Percentiles rank a stretch among this genome's conserved stretches.
Evolutionary conservation across 2,113 vertebrate species (phyloP).

Genomic region (Spermophilus dauricus): DNA sequence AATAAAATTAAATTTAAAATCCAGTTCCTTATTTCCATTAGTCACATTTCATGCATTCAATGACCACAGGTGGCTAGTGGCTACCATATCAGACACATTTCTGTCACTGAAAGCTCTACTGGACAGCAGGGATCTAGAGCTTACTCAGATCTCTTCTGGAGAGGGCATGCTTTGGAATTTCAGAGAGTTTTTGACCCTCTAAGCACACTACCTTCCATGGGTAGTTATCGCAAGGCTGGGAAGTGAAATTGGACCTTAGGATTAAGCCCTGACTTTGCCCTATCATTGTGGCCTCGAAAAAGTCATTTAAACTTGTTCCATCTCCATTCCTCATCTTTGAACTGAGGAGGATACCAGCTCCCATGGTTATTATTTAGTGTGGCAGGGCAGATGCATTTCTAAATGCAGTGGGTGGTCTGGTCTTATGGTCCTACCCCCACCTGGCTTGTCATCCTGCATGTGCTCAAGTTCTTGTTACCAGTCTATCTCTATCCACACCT

Average conservation of each 20-base stretch:
- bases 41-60: neutral
- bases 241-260: neutral
- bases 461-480: neutral
- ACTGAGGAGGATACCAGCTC: no score
- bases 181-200: neutral
- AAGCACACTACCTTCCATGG: neutral
- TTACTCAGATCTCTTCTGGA: neutral
- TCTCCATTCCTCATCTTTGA: neutral
- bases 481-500: neutral
- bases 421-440: neutral
- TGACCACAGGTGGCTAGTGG: neutral
- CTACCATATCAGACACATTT: neutral
- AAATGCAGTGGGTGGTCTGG: rapidly evolving
- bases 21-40: neutral
- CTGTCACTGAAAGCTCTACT: neutral
- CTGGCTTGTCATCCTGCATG: neutral
- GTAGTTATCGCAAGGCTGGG: neutral
- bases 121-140: neutral
- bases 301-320: neutral
- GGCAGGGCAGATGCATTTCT: neutral
- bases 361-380: neutral
- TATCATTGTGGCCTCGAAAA: neutral
- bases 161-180: neutral
- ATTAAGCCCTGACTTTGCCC: neutral
- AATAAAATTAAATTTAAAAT: neutral